Conservation (phyloP, 2,113 vertebrate species). For the Orcinus orca region DNA sequence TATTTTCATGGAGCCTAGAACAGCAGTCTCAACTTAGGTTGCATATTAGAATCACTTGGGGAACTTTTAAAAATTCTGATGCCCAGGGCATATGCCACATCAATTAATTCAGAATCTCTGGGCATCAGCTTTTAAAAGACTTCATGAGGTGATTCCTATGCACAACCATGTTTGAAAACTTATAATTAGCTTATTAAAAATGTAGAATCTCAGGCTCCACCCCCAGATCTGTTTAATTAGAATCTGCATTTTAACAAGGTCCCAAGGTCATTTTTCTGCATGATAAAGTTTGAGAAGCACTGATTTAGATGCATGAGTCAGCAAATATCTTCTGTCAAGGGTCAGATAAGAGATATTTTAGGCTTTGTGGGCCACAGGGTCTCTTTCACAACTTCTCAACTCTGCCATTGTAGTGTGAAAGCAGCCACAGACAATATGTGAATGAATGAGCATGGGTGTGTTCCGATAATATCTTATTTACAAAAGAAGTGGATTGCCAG, state of each 20-base stretch:
- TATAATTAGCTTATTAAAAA: background rate
- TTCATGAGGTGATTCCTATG: background rate
- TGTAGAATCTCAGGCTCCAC: background rate
- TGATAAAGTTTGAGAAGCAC: background rate
- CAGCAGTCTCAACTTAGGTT: background rate
- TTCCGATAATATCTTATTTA: background rate
- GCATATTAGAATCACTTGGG: background rate
- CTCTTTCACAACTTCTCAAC: background rate
- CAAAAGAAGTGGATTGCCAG: background rate
- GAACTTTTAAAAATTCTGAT: background rate
- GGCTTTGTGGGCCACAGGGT: background rate
- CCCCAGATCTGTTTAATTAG: background rate
- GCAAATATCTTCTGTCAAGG: background rate
- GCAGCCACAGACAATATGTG: background rate
- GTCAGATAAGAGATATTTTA: background rate
- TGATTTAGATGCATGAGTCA: background rate
- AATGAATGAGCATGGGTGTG: background rate
- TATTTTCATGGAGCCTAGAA: background rate
- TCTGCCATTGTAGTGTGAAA: background rate
- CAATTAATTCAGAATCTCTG: background rate
- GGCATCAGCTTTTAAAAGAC: background rate
- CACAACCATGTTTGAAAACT: background rate
- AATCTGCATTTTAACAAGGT: background rate
- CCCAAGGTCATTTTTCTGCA: background rate
- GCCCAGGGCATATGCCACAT: background rate